phyloP scores from a whole-genome alignment of 35 echinoderm and acorn worm genomes.

The Eucidaris tribuloides region DNA sequence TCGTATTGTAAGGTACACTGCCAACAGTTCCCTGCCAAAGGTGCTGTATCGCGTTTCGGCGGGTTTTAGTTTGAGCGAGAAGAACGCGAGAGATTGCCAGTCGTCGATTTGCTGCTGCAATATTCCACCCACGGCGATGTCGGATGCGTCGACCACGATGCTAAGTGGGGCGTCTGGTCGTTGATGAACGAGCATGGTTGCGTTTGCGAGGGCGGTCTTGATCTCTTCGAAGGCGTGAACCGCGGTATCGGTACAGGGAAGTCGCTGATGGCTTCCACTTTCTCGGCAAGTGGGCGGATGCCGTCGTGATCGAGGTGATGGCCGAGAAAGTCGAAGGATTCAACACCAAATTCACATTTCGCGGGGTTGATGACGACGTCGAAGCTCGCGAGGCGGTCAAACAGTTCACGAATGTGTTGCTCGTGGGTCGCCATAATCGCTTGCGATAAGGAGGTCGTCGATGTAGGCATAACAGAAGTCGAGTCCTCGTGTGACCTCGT shows the following conservation, averaged over 20 bases:
- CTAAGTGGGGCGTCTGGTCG: neutral
- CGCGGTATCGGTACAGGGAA: constrained; percentile 23
- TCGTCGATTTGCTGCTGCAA: neutral
- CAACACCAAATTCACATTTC: constrained; percentile 45
- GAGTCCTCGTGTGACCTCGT: constrained; percentile 32
- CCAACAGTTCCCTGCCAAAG: constrained; percentile 49
- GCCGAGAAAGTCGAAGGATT: constrained; percentile 32
- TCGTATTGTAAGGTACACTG: constrained; percentile 36
- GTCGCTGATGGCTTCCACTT: constrained; percentile 33
- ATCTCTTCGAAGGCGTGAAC: constrained; percentile 4
- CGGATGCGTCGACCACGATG: constrained; percentile 39
- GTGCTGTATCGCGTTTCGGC: constrained; percentile 56
- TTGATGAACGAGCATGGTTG: constrained; percentile 22
- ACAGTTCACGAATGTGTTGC: constrained; percentile 12
- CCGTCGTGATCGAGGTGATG: constrained; percentile 23
- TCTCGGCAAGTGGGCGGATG: constrained; percentile 11
- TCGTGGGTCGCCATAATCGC: neutral
- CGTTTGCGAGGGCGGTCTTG: constrained; percentile 24
- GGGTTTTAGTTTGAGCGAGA: constrained; percentile 21
- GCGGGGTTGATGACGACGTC: constrained; percentile 45
- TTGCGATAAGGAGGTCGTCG: constrained; percentile 43
- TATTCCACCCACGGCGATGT: constrained; percentile 28
- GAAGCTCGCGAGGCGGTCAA: constrained; percentile 2
- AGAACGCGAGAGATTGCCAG: constrained; percentile 46
- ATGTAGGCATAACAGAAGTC: constrained; percentile 55